phyloP scores from a whole-genome alignment of 35 echinoderm and acorn worm species.

The Anneissia japonica region DNA sequence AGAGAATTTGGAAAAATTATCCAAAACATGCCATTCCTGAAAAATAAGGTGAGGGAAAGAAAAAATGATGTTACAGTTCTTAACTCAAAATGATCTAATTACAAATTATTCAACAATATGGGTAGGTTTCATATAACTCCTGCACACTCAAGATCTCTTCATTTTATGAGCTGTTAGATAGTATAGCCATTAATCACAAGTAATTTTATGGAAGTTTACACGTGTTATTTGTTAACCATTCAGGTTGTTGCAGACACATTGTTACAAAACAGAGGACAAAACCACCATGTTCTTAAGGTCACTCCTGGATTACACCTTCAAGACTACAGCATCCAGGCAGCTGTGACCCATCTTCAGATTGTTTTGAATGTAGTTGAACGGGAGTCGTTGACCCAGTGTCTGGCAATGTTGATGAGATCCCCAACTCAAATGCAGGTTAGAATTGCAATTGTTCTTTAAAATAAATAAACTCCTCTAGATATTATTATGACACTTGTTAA shows the following conservation, averaged over 20 bases:
- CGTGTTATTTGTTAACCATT: too few relatives aligned
- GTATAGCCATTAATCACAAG: too few relatives aligned
- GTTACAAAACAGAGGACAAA: neutral
- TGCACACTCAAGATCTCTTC: too few relatives aligned
- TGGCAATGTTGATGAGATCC: neutral
- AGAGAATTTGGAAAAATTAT: neutral
- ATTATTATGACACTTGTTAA: too few relatives aligned
- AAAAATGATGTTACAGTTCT: too few relatives aligned
- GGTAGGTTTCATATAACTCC: too few relatives aligned
- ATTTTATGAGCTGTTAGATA: too few relatives aligned
- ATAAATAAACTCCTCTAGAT: too few relatives aligned
- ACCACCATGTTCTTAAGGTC: neutral
- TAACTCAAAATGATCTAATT: too few relatives aligned
- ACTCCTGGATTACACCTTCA: neutral
- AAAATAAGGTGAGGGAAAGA: neutral
- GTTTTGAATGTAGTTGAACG: neutral
- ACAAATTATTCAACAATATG: too few relatives aligned
- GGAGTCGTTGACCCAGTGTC: neutral
- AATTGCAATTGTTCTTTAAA: too few relatives aligned
- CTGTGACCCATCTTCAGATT: neutral
- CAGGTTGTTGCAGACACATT: neutral
- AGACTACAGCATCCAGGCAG: neutral
- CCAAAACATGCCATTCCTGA: neutral
- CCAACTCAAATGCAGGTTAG: neutral
- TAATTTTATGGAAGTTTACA: too few relatives aligned